phyloP scores from a whole-genome alignment of 2,888 invertebrate species.

The Hydroisotoma schaefferi region DNA sequence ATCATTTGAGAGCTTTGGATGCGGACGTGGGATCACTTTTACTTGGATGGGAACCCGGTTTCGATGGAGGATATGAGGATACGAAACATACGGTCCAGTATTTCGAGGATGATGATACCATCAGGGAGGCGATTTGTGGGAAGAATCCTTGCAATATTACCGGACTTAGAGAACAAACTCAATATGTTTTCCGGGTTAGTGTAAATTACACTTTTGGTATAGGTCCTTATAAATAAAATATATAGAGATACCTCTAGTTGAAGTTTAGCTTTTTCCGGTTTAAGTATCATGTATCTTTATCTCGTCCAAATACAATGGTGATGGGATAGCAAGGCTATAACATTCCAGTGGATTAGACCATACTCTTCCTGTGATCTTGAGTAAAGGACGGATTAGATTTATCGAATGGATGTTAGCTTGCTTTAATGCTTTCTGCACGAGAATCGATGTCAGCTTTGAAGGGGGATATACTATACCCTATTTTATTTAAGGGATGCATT shows the following conservation, averaged over 20 bases:
- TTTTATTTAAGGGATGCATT: too few species aligned
- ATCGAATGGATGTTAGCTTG: too few species aligned
- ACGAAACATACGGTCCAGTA: constrained; percentile 86
- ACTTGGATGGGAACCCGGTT: constrained; percentile 81
- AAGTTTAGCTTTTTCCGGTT: constrained; percentile 1
- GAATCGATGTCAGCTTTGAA: too few species aligned
- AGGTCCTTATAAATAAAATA: not conserved
- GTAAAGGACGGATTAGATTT: too few species aligned
- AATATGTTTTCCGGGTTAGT: constrained; percentile 76
- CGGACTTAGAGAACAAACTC: constrained; percentile 78
- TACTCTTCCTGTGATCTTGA: too few species aligned
- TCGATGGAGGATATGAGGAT: constrained; percentile 80
- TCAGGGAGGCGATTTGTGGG: constrained; percentile 73
- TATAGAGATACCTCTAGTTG: too few species aligned
- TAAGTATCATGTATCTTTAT: not conserved
- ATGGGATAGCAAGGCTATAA: too few species aligned
- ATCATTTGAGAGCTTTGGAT: constrained; percentile 66
- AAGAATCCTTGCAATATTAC: constrained; percentile 85
- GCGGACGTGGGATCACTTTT: constrained; percentile 76
- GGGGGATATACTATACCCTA: too few species aligned
- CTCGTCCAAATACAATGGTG: not conserved
- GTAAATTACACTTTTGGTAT: not conserved
- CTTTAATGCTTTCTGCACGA: too few species aligned
- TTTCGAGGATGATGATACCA: constrained; percentile 62
- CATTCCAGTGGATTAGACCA: too few species aligned